phyloP scores from a whole-genome alignment of 2,797 vertebrate genomes.

The Acanthurus tractus region DNA sequence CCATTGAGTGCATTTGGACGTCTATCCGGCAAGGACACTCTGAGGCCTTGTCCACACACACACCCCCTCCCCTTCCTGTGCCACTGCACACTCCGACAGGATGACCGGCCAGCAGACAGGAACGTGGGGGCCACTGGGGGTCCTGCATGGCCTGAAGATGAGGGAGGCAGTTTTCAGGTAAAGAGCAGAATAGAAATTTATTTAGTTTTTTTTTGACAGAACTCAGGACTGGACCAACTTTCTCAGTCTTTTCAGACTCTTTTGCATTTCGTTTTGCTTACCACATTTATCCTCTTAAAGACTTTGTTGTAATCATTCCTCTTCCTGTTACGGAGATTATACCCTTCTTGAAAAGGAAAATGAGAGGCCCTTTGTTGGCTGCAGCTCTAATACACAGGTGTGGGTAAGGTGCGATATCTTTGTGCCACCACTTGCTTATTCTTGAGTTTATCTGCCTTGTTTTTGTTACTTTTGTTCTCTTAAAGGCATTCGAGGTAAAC shows the following conservation, averaged over 20 bases:
- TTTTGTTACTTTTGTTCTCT: constrained; percentile 11
- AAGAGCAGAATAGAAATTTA: constrained; percentile 32
- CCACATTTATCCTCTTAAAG: constrained; percentile 52
- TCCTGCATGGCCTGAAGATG: constrained; percentile 71
- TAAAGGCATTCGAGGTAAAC: not conserved
- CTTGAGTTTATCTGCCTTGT: constrained; percentile 1
- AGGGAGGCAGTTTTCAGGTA: constrained; percentile 83
- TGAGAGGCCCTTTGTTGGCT: constrained; percentile 38
- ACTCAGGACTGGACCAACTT: not conserved
- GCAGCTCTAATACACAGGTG: constrained; percentile 1
- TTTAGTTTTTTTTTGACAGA: not conserved
- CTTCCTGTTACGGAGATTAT: constrained; percentile 46
- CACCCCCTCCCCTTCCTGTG: constrained; percentile 51
- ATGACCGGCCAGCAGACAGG: constrained; percentile 70
- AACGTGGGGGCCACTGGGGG: constrained; percentile 43
- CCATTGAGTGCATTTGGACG: constrained; percentile 12
- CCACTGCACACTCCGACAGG: constrained; percentile 57
- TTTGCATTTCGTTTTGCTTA: constrained; percentile 36
- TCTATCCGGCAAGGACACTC: constrained; percentile 52
- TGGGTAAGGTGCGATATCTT: not conserved
- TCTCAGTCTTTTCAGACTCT: not conserved
- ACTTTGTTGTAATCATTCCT: constrained; percentile 32
- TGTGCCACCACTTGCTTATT: not conserved
- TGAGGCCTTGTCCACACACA: constrained; percentile 47
- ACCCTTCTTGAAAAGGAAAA: constrained; percentile 36